Evolutionary conservation across 35 echinoderm and acorn worm species (phyloP).

Genomic region (Lytechinus pictus): DNA sequence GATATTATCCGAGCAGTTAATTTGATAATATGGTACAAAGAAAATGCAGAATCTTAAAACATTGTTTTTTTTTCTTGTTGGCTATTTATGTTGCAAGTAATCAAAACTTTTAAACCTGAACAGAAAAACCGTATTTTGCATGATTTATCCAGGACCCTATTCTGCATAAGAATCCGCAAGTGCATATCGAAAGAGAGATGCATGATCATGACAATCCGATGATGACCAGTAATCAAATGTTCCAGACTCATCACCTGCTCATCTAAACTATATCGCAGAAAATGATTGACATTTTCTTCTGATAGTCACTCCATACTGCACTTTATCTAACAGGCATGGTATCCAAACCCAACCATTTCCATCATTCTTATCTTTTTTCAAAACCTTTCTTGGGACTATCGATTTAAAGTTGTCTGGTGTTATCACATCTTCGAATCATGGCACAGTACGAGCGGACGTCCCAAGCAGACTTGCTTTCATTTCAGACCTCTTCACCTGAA

Average conservation of each 20-base stretch:
- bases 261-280: neutral
- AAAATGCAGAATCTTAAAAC: neutral
- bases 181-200: neutral
- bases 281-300: neutral
- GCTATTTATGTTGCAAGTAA: neutral
- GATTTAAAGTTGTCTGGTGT: neutral
- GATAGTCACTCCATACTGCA: neutral
- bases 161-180: neutral
- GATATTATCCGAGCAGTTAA: too few relatives aligned
- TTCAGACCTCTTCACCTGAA: neutral
- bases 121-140: neutral
- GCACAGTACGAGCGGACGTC: neutral
- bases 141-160: neutral
- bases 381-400: neutral
- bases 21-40: too few relatives aligned
- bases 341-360: neutral
- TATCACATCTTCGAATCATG: neutral
- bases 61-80: neutral
- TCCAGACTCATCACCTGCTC: neutral
- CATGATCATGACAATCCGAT: neutral
- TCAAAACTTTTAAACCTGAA: neutral
- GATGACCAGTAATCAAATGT: neutral
- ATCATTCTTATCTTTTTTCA: neutral
- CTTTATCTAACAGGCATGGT: neutral
- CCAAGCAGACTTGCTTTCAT: neutral